Conservation (phyloP, 1,140 invertebrate species). For the Phortica variegata region DNA sequence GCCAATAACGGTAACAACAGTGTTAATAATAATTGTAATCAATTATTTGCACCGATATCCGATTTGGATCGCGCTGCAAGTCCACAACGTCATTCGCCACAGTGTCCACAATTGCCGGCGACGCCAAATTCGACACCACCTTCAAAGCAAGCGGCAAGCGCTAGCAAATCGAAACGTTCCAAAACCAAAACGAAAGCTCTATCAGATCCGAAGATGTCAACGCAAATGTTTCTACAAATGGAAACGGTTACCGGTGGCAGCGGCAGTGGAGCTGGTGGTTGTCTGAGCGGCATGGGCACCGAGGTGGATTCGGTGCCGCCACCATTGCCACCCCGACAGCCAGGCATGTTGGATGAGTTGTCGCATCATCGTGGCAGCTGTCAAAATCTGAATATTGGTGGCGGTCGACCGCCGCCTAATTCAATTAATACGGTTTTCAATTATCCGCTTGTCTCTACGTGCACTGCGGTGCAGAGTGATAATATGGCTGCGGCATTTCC, state of each 20-base stretch:
- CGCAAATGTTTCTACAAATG: conserved; percentile 57
- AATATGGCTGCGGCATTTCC: conserved; percentile 54
- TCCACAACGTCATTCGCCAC: conserved; percentile 35
- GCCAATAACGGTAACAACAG: too few relatives aligned
- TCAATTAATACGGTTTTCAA: conserved; percentile 52
- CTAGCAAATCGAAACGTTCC: conserved; percentile 37
- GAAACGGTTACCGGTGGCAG: conserved; percentile 28
- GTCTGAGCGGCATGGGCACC: conserved; percentile 3
- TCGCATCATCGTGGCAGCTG: conserved; percentile 37
- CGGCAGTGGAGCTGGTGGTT: neutral
- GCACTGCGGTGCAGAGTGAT: conserved; percentile 49
- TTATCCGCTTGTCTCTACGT: conserved; percentile 56
- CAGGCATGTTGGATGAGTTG: conserved; percentile 48
- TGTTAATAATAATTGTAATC: conserved; percentile 23
- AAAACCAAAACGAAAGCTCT: conserved; percentile 53
- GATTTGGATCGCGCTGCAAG: conserved; percentile 44
- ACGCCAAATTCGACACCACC: conserved; percentile 12
- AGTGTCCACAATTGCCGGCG: conserved; percentile 1
- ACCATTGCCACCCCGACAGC: conserved; percentile 49
- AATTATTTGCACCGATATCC: conserved; percentile 40
- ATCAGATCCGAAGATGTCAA: conserved; percentile 57
- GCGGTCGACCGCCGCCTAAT: conserved; percentile 43
- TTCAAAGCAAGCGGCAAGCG: conserved; percentile 21
- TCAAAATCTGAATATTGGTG: conserved; percentile 32
- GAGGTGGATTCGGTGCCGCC: conserved; percentile 45